phyloP scores from a whole-genome alignment of 2,113 vertebrate genomes.

The Grus americana region DNA sequence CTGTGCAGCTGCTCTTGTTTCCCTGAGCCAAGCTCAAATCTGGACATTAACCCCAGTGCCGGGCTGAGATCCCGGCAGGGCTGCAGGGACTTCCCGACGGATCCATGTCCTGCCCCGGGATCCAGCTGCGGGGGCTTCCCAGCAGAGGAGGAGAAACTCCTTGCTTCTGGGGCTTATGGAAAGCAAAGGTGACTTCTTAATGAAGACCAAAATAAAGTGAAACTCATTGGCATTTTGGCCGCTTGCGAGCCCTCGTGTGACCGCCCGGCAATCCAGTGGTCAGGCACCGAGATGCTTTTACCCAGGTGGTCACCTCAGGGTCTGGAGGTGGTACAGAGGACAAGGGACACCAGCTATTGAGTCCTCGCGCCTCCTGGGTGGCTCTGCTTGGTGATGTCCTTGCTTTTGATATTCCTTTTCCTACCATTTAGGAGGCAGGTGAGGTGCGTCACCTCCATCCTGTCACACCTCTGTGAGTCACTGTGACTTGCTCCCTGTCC shows the following conservation, averaged over 20 bases:
- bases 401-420: neutral
- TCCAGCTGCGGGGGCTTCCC: neutral
- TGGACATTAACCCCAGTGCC: rapidly evolving
- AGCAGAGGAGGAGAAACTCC: neutral
- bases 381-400: neutral
- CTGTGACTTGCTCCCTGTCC: too few species aligned
- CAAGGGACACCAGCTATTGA: neutral
- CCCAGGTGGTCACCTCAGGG: neutral
- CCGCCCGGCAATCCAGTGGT: neutral
- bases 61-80: neutral
- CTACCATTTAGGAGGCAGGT: neutral
- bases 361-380: neutral
- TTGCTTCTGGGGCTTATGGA: neutral
- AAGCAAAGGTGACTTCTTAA: neutral
- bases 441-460: neutral
- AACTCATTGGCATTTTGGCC: neutral
- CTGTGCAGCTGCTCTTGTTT: too few species aligned
- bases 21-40: neutral
- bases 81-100: neutral
- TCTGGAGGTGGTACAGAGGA: neutral
- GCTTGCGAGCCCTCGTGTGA: neutral
- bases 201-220: neutral
- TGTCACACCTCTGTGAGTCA: neutral
- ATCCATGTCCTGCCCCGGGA: neutral
- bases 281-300: neutral